Percentiles rank a stretch among this genome's conserved stretches.
Conservation (phyloP, 2,888 invertebrate species). For the Asteroscopus sphinx region DNA sequence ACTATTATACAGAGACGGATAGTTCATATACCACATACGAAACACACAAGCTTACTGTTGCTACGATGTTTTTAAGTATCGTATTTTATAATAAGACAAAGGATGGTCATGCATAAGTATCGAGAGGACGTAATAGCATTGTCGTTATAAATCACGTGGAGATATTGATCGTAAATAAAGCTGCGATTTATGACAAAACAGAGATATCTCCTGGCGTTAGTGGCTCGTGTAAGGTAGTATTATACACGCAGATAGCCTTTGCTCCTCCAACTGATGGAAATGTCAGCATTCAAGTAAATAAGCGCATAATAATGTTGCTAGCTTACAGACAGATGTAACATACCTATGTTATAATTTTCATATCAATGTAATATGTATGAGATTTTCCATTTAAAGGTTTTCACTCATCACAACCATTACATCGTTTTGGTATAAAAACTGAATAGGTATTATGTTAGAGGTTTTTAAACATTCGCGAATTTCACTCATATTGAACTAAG, state of each 20-base stretch:
- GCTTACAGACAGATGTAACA: constrained; percentile 14
- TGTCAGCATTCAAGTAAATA: constrained; percentile 71
- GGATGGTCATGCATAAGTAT: constrained; percentile 62
- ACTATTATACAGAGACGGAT: no score
- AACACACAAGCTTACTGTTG: constrained; percentile 14
- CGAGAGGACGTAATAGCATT: constrained; percentile 75
- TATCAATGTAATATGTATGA: constrained; percentile 15
- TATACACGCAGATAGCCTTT: constrained; percentile 72
- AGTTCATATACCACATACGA: constrained; percentile 4
- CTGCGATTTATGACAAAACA: constrained; percentile 82
- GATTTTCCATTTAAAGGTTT: not conserved
- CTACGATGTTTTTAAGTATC: constrained; percentile 41
- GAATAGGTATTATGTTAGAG: no score
- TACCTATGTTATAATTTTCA: constrained; percentile 30
- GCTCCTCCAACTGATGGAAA: constrained; percentile 72
- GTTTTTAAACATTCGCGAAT: no score
- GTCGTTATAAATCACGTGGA: constrained; percentile 79
- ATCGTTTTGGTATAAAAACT: not conserved
- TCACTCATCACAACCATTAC: not conserved
- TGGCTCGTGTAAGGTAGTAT: constrained; percentile 55
- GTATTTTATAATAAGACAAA: constrained; percentile 61
- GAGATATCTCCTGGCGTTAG: constrained; percentile 72
- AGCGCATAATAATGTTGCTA: constrained; percentile 64
- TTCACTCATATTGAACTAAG: no score
- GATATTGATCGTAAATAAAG: constrained; percentile 85